Base-by-base conservation (phyloP, 2,888 invertebrate species). In the Arctia plantaginis region DNA sequence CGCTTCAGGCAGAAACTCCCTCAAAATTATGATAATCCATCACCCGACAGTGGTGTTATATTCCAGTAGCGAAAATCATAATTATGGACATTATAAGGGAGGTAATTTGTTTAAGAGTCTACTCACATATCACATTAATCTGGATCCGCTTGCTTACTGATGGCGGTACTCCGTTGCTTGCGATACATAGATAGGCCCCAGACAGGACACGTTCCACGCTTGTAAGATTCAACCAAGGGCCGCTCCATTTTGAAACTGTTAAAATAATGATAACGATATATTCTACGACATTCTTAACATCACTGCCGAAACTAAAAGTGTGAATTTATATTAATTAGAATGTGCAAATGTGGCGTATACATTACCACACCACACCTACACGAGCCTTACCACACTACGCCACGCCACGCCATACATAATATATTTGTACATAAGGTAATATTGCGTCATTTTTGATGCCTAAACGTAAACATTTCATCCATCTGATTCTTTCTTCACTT, bases 181-280 rank as follows among this genome's bases (percentile, higher is more conserved):
- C 97, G 82, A 97, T 97, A 90, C 97, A 97, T 44, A 97, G 94
- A 88, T 97, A 97, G 0, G 97, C 96, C 1, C 97, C 97, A 90
- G 97, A 97, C 83, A 96, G 96, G 47, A 95, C 95, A 71, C 97
- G 94, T 81, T 96, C 97, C 35, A 97, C 95, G 23, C 90, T 92
- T 0, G 94, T 96, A 80, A 97, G 91, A 85, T 96, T 96, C 86
- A 97, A 89, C 92, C 96, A 93, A 1, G 94, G 91, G 2, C 96
- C 96, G 75, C 94, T 96, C 89, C 96, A 95, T 88, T 94, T 96
- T 23, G 95, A 93, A 33, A 96, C 97, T 97, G 92, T 15, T 90
- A 92, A 81, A 74, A 30, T 62, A 71, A 67, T 67, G 8, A 77
- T 71, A 78, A 47, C 13, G 13, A 41, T 15, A 27, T 27, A 27